These are phyloP conservation scores for Pseudococcus viburni DNA, from an alignment of 2,888 invertebrate species.

Conservation along the genomic window DNA sequence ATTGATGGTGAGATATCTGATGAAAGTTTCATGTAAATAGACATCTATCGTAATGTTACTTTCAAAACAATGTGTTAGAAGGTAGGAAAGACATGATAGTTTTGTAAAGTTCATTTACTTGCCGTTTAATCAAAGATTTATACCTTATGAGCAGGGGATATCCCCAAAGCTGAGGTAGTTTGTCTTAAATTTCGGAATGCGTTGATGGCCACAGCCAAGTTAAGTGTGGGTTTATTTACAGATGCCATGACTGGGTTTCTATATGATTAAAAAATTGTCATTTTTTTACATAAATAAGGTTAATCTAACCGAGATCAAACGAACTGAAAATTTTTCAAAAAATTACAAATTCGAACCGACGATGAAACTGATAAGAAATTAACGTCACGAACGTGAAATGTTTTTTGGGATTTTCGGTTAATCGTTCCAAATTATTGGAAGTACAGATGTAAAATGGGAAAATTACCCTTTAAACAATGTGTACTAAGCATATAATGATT, in stretches of 20 bases:
- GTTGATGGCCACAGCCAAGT: constrained; percentile 46
- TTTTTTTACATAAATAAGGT: background rate
- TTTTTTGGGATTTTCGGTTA: constrained; percentile 9
- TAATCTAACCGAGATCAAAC: constrained; percentile 14
- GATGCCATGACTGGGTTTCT: constrained; percentile 11
- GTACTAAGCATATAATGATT: background rate
- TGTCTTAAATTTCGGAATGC: constrained; percentile 57
- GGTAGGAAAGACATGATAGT: background rate
- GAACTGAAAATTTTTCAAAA: constrained; percentile 10
- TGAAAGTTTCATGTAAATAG: too few relatives aligned
- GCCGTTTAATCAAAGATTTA: background rate
- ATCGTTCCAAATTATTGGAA: background rate
- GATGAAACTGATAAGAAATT: constrained; percentile 27
- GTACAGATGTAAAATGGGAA: background rate
- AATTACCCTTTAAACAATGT: too few relatives aligned
- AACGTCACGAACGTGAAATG: background rate
- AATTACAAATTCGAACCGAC: constrained; percentile 37
- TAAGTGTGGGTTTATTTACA: constrained; percentile 56
- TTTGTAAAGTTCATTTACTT: background rate
- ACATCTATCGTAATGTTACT: background rate
- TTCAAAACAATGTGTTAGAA: background rate
- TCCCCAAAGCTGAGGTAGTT: constrained; percentile 10
- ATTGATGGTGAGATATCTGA: too few relatives aligned
- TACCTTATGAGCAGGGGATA: constrained; percentile 61
- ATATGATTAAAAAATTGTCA: background rate